Base-by-base conservation (phyloP, 1,140 invertebrate genomes). In the Venustaconcha ellipsiformis region DNA sequence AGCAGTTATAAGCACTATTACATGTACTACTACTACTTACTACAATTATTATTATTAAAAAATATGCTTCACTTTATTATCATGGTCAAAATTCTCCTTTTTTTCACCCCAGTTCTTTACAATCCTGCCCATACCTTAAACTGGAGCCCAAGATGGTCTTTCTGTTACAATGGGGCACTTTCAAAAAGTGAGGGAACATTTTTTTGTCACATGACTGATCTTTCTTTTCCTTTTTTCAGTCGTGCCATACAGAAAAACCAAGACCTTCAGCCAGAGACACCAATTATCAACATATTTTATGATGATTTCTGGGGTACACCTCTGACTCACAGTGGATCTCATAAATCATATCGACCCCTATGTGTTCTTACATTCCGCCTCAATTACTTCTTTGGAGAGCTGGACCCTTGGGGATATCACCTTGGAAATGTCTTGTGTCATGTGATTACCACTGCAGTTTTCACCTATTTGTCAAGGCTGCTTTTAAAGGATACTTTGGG, bases 251-350 rank as follows among this genome's bases (percentile, higher is more conserved):
- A 95, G 91, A 97, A 98, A 86, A 99, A 99, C 91, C 93, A 95
- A 83, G 97, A 99, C 90, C 89, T 99, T 63, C 92, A 95, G 83
- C 95, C 96, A 15, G 94, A 96, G 86, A 97, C 96, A 64, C 96
- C 96, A 6, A 89, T 97, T 56, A 93, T 94, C 77, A 97, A 97
- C 91, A 93, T 99, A 63, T 97, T 98, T 90, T 94, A 95, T 86
- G 97, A 99, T 90, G 97, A 99, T 90, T 99, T 99, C 88, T 99
- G 97, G 97, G 97, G 97, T 71, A 99, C 97, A 76, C 96, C 96
- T 72, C 97, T 99, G 93, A 95, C 96, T 85, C 98, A 99, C 94
- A 96, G 96, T 48, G 89, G 87, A n/a, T 91, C 90, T 6, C 97
- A 99, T 92, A 98, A 98, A 84, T 99, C 97, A 5, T 99, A 98